Evolutionary conservation across 2,113 vertebrate genomes (phyloP).

Genomic region (Poeciliopsis retropinna): DNA sequence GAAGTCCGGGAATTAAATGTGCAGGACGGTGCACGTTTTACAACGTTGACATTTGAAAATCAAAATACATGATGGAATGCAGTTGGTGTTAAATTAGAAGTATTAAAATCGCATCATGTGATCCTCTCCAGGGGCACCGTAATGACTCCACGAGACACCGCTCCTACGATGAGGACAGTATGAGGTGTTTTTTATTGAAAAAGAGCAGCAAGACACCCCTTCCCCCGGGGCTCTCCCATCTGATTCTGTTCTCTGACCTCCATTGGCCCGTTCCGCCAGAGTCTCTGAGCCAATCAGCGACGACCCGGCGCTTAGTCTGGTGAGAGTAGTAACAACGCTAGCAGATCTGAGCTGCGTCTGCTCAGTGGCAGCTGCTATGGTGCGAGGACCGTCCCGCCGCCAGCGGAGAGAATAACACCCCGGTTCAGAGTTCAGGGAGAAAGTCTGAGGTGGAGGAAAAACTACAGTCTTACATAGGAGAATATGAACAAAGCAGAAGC

Average conservation of each 20-base stretch:
- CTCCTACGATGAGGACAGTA: not conserved
- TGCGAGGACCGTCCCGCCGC: slow-evolving; percentile 60
- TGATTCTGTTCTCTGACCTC: slow-evolving; percentile 26
- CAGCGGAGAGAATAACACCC: slow-evolving; percentile 47
- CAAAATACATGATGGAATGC: too few species aligned
- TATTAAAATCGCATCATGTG: too few species aligned
- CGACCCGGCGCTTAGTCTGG: slow-evolving; percentile 65
- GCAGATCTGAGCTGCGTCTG: slow-evolving; percentile 58
- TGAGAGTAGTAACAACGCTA: slow-evolving; percentile 40
- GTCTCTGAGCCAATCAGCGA: slow-evolving; percentile 74
- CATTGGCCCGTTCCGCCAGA: slow-evolving; percentile 64
- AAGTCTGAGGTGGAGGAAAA: slow-evolving; percentile 32
- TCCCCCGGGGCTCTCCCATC: slow-evolving; percentile 18
- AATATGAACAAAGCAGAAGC: slow-evolving; percentile 84
- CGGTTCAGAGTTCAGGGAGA: slow-evolving; percentile 16
- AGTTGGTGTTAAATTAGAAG: too few species aligned
- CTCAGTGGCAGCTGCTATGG: slow-evolving; percentile 76
- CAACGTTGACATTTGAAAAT: too few species aligned
- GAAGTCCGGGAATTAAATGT: too few species aligned
- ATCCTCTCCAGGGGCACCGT: too few species aligned
- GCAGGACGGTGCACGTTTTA: too few species aligned
- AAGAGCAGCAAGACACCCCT: not conserved
- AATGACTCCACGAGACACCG: too few species aligned
- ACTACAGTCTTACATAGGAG: slow-evolving; percentile 41
- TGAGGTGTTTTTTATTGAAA: not conserved